Conservation (phyloP, 30 jellyfish, hydroid and myxozoan species). For the Turritopsis dohrnii region DNA sequence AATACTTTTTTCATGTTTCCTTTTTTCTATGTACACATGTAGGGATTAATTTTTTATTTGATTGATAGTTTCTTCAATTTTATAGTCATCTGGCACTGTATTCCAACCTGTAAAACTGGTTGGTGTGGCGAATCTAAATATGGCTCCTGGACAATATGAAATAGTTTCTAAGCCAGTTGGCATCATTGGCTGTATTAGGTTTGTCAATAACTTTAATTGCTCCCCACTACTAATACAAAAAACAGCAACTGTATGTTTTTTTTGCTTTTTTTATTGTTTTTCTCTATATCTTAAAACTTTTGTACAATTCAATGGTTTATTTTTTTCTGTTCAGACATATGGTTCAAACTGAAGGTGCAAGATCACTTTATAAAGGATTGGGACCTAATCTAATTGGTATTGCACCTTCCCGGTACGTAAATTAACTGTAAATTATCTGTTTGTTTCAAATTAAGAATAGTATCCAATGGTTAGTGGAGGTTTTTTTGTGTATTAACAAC, state of each 20-base stretch:
- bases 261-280: background rate
- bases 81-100: conserved; percentile 84
- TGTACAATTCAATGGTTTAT: too few species aligned
- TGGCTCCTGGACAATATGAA: conserved; percentile 35
- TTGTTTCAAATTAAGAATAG: too few species aligned
- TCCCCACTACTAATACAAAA: too few species aligned
- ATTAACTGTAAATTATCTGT: background rate
- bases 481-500: too few species aligned
- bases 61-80: background rate
- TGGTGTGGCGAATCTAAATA: conserved; percentile 49
- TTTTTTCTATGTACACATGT: background rate
- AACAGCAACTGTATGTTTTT: too few species aligned
- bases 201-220: background rate
- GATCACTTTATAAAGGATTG: conserved; percentile 85
- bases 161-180: conserved; percentile 73
- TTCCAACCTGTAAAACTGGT: conserved; percentile 66
- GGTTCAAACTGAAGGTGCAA: conserved; percentile 83
- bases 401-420: conserved; percentile 90
- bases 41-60: background rate
- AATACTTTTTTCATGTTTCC: background rate
- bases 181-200: conserved; percentile 58
- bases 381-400: conserved; percentile 94
- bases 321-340: conserved; percentile 61
- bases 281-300: too few species aligned
- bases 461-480: too few species aligned